phyloP scores from a whole-genome alignment of 1,140 invertebrate genomes.

The Magallana angulata region DNA sequence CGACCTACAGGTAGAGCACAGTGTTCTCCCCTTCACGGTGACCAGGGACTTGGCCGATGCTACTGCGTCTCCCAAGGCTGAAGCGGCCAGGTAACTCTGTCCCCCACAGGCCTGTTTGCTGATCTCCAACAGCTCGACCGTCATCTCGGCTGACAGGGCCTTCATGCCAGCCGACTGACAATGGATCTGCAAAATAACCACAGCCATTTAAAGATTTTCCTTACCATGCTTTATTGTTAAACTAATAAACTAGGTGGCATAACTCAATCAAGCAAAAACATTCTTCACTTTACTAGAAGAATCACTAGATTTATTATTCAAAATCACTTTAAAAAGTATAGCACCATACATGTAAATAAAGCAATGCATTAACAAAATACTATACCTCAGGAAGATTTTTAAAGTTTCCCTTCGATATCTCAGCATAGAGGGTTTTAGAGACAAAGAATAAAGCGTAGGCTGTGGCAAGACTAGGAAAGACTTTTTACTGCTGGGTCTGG shows the following conservation, averaged over 20 bases:
- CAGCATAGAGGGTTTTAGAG: slow-evolving; percentile 43
- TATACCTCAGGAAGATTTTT: slow-evolving; percentile 51
- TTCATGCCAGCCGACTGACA: slow-evolving; percentile 93
- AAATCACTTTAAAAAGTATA: too few species aligned
- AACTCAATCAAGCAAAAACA: too few species aligned
- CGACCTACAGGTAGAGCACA: slow-evolving; percentile 92
- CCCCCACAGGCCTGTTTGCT: slow-evolving; percentile 93
- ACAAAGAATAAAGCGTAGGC: slow-evolving; percentile 50
- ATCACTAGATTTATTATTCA: too few species aligned
- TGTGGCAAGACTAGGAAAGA: slow-evolving; percentile 83
- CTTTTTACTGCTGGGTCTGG: slow-evolving; percentile 93
- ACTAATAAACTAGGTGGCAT: too few species aligned
- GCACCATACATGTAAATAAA: too few species aligned
- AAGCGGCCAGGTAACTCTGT: slow-evolving; percentile 92
- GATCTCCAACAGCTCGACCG: slow-evolving; percentile 82
- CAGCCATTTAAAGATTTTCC: too few species aligned
- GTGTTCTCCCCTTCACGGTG: slow-evolving; percentile 97
- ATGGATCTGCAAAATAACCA: slow-evolving; percentile 83
- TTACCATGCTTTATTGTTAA: too few species aligned
- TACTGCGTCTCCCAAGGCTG: slow-evolving; percentile 91
- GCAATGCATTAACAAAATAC: too few species aligned
- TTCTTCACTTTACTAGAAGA: too few species aligned
- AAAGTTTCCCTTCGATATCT: slow-evolving; percentile 49
- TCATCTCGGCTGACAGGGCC: slow-evolving; percentile 88
- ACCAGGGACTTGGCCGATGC: slow-evolving; percentile 89